These are phyloP conservation scores for Drosophila diplacantha DNA, from an alignment of 2,888 invertebrate genomes.

Conservation along the genomic window DNA sequence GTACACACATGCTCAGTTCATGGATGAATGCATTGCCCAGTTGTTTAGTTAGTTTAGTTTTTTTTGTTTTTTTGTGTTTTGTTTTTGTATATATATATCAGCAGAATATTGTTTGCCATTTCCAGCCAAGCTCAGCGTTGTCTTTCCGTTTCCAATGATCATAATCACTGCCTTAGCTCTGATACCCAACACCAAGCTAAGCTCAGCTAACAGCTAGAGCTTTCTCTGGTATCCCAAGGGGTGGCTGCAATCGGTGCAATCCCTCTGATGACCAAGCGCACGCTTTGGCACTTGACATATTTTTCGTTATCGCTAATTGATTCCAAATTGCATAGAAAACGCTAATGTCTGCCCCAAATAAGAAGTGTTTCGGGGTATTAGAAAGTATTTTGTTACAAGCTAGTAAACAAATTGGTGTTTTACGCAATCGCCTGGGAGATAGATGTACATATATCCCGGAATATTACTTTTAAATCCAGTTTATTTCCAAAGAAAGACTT, in stretches of 20 bases:
- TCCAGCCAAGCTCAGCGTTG: conserved; percentile 4
- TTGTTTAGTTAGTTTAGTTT: background rate
- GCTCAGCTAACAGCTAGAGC: background rate
- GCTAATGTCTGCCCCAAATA: background rate
- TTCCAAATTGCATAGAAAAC: conserved; percentile 21
- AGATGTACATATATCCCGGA: background rate
- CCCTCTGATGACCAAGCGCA: conserved; percentile 29
- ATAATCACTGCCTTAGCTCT: background rate
- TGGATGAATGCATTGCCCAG: background rate
- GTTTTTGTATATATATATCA: background rate
- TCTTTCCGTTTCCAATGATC: background rate
- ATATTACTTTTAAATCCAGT: background rate
- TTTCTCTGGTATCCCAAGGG: background rate
- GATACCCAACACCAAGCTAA: background rate
- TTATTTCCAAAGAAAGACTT: background rate
- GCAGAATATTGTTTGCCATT: background rate
- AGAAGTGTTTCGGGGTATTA: background rate
- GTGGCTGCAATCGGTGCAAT: conserved; percentile 15
- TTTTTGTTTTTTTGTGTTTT: background rate
- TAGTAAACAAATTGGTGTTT: background rate
- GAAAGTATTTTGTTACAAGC: background rate
- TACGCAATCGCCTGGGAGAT: background rate
- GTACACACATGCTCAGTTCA: conserved; percentile 51
- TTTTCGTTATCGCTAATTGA: conserved; percentile 30
- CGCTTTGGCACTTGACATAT: conserved; percentile 19